These are phyloP conservation scores for Drosophila nigromelanica DNA, from an alignment of 1,140 invertebrate genomes.

Conservation along the genomic window DNA sequence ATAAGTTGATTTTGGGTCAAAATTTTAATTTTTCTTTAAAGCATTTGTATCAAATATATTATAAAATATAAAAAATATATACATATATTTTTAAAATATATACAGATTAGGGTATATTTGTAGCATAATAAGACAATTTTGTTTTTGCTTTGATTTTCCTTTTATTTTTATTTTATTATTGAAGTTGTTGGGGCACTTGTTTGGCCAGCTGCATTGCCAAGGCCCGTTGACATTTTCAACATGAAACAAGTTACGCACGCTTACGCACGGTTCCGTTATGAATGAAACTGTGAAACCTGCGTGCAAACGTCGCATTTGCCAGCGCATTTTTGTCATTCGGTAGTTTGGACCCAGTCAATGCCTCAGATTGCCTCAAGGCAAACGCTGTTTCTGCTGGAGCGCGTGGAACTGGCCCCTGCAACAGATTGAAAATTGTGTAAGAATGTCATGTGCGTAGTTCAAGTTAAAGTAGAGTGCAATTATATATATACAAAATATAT, in stretches of 20 bases:
- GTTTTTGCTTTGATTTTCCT: background rate
- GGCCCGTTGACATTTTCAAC: conserved; percentile 54
- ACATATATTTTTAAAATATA: too few relatives aligned
- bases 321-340: conserved; percentile 38
- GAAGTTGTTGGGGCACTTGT: conserved; percentile 11
- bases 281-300: conserved; percentile 31
- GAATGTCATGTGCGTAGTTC: conserved; percentile 40
- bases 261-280: conserved; percentile 67
- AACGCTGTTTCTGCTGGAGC: conserved; percentile 13
- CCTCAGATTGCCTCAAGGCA: conserved; percentile 3
- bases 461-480: conserved; percentile 24
- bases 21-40: too few relatives aligned
- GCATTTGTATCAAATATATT: too few relatives aligned
- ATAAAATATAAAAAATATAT: too few relatives aligned
- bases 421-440: conserved; percentile 8
- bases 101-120: background rate
- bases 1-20: background rate
- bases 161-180: conserved; percentile 4
- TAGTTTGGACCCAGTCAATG: conserved; percentile 17
- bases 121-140: background rate
- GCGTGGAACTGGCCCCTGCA: conserved; percentile 11
- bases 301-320: conserved; percentile 1
- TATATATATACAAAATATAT: background rate
- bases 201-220: conserved; percentile 22
- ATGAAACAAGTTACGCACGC: conserved; percentile 74